Evolutionary conservation across 2,888 invertebrate genomes (phyloP), one percentile per base, ranked within the genome.

Genomic region (Branchipolynoe longqiensis): DNA sequence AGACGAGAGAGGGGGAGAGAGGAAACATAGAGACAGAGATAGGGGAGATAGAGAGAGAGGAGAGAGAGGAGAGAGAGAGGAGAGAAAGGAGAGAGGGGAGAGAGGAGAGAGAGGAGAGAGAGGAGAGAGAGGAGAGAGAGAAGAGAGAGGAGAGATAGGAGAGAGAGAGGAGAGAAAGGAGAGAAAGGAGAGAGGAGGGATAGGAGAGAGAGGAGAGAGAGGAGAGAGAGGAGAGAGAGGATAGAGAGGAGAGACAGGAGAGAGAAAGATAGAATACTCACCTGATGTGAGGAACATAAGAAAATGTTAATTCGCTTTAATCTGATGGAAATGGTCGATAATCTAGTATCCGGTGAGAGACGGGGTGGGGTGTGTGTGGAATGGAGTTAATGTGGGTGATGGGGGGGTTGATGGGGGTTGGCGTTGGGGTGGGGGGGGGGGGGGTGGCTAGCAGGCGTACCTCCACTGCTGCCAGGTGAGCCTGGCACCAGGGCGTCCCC

Each of bases 381-480:
- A n/a, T n/a, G n/a, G n/a, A n/a, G n/a, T n/a, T n/a, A n/a, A n/a
- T n/a, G n/a, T n/a, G n/a, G n/a, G n/a, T n/a, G n/a, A n/a, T n/a
- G n/a, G n/a, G n/a, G 56, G 31, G 62, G 62, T 31, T 31, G 62
- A 12, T 8, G 62, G 62, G 12, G 3, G 62, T 31, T 8, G 28
- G 25, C 62, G 31, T 62, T 25, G 62, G 14, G 28, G 31, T n/a
- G 62, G 62, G 18, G 8, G 8, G 48, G 31, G 28, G 14, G 62
- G 62, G 28, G 31, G 62, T 4, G 31, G 62, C 62, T 25, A n/a
- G 62, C n/a, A 12, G 62, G 69, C 38, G 36, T 69, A 38, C 69
- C 69, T 69, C 69, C n/a, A n/a, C n/a, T 33, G 38, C 25, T 69
- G 69, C n/a, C 69, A 69, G 69, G 69, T 6, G n/a, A 69, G 36